Base-by-base conservation (phyloP, 2,888 invertebrate species). In the Furcula furcula region DNA sequence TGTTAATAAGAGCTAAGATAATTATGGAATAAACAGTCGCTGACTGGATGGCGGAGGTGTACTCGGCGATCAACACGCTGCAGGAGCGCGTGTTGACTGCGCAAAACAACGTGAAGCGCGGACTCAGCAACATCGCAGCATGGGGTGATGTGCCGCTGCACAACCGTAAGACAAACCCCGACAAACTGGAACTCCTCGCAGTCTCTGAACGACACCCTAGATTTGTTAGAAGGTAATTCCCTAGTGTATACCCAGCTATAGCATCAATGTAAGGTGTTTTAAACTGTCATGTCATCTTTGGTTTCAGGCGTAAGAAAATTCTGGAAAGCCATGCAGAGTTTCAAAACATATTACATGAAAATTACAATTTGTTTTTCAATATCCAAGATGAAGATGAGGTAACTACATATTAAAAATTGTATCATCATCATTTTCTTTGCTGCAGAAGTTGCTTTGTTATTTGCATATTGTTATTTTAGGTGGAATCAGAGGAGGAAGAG, bases 141-240 rank as follows among this genome's bases (percentile, higher is more conserved):
- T 97, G 97, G 97, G 93, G 93, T 1, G 90, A 91, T 44, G 63
- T 86, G 7, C 95, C 97, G 0, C 78, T 98, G 4, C 95, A 94
- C 65, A 91, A 93, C 61, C 78, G 97, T 12, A 94, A 93, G 57
- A 63, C 63, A 0, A 85, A 85, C 31, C 71, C 70, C 0, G 84
- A 83, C 23, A 85, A 78, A 32, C 35, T 79, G 36, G 86, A 90
- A 50, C 69, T 91, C 27, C 67, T 95, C 1, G 90, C 90, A 15
- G 81, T 92, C 1, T 76, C 75, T 3, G 93, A 93, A 51, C 76
- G 91, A 10, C 71, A 78, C 3, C 88, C 90, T 3, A 84, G 91
- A 48, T 83, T 92, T 11, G 61, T 86, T 12, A 81, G 73, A 38
- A 86, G 93, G 70, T 92, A 31, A 12, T 4, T 13, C 23, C 12